A percentile compares a stretch with the other conserved stretches of the same genome.
phyloP scores from a whole-genome alignment of 2,797 vertebrate genomes.

The Lepus oiostolus region DNA sequence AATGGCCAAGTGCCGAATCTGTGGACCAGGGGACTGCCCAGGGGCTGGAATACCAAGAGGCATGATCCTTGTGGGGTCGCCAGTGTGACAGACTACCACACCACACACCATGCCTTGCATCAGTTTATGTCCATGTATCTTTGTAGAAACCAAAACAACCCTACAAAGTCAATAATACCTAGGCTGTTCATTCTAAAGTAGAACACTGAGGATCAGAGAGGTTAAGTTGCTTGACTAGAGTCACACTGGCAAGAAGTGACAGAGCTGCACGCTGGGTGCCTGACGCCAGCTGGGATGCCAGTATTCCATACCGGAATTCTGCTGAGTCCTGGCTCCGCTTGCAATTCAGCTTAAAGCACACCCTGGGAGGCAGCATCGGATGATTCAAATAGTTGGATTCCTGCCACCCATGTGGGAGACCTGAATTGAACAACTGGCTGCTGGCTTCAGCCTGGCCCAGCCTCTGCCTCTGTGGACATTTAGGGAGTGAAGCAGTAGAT shows the following conservation, averaged over 20 bases:
- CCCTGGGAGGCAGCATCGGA: no score
- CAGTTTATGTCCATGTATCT: not conserved
- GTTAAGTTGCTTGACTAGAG: not conserved
- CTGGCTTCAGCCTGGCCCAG: no score
- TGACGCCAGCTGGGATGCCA: no score
- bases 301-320: no score
- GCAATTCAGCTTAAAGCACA: no score
- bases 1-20: not conserved
- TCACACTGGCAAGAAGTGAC: not conserved
- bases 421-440: no score
- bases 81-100: not conserved
- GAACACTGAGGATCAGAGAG: not conserved
- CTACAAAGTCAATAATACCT: not conserved
- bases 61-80: not conserved
- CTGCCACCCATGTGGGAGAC: no score
- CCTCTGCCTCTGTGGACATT: no score
- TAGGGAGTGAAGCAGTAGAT: no score
- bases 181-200: slow-evolving; percentile 28
- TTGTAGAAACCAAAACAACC: not conserved
- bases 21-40: not conserved
- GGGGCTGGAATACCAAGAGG: not conserved
- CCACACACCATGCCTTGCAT: not conserved
- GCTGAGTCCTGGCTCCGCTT: no score
- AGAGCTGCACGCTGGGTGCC: not conserved
- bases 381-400: no score